These are phyloP conservation scores for Alectoris magna DNA, from an alignment of 2,797 vertebrate genomes.

Conservation along the genomic window DNA sequence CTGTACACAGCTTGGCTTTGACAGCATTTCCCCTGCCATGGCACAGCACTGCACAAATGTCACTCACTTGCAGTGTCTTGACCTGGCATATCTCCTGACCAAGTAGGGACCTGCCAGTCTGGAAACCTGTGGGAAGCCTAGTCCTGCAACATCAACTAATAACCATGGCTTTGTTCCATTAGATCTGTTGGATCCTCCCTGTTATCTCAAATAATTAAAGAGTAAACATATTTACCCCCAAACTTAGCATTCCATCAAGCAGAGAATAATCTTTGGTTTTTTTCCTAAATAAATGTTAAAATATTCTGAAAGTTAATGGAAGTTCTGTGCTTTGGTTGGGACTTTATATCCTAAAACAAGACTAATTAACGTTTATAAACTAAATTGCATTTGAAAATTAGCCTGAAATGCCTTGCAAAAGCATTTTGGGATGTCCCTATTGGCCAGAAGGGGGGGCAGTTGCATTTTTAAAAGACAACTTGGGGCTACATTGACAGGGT, in stretches of 20 bases:
- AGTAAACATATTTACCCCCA: neutral
- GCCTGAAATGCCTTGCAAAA: neutral
- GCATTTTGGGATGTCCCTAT: neutral
- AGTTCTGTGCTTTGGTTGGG: neutral
- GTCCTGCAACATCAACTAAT: neutral
- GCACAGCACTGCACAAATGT: neutral
- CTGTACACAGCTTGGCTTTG: neutral
- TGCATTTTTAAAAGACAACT: slow-evolving; percentile 37
- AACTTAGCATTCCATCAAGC: neutral
- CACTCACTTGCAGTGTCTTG: neutral
- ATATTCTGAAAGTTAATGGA: neutral
- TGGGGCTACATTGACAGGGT: neutral
- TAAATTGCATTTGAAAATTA: neutral
- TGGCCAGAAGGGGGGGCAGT: slow-evolving; percentile 54
- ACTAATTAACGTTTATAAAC: neutral
- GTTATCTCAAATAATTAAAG: neutral
- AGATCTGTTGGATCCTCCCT: neutral
- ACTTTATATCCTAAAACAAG: neutral
- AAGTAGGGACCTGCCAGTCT: neutral
- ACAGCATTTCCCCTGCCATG: neutral
- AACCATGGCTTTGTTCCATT: neutral
- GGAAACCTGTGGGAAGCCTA: neutral
- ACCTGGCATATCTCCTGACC: neutral
- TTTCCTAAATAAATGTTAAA: neutral
- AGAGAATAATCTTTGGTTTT: neutral